Evolutionary conservation across 2,797 vertebrate genomes (phyloP), one percentile per base, ranked within the genome.

Genomic region (Tangara arthus): DNA sequence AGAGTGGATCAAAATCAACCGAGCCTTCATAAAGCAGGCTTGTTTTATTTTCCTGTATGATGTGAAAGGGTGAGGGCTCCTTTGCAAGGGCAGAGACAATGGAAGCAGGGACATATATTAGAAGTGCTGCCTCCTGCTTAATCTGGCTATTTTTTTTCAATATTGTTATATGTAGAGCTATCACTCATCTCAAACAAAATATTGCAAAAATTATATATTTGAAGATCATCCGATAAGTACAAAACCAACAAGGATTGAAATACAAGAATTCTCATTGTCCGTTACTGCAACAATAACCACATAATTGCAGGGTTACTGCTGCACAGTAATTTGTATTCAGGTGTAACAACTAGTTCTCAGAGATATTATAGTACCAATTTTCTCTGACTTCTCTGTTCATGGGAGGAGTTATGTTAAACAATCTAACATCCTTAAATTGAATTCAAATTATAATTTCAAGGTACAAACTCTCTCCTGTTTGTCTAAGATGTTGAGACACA

Each of bases 281-380:
- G 60, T 92, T 64, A 41, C 37, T 57, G 34, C 23, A 68, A 55
- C 9, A 39, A 55, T 50, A 73, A 46, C 41, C 35, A 37, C 15
- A 13, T 57, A 82, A 89, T 52, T 73, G 47, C 32, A 85, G 72
- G 17, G 28, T 85, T 69, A 50, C 12, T n/a, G 47, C 24, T 2
- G 19, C 24, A 84, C 81, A 80, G 71, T 68, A 46, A 87, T 90
- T 82, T 89, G 78, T 87, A 94, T 94, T 83, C 77, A 87, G 18
- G 42, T 82, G 18, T 32, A 69, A 73, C n/a, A 73, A 26, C 50
- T 72, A 32, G 9, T 82, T 92, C 84, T 75, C 60, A 83, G 41
- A 42, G 35, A 59, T 72, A 44, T 59, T 86, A 39, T 35, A 60
- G 15, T 75, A 82, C 23, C n/a, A 89, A 73, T 94, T 95, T 94